phyloP scores from a whole-genome alignment of 2,888 invertebrate genomes.

The Morpho deidamia region DNA sequence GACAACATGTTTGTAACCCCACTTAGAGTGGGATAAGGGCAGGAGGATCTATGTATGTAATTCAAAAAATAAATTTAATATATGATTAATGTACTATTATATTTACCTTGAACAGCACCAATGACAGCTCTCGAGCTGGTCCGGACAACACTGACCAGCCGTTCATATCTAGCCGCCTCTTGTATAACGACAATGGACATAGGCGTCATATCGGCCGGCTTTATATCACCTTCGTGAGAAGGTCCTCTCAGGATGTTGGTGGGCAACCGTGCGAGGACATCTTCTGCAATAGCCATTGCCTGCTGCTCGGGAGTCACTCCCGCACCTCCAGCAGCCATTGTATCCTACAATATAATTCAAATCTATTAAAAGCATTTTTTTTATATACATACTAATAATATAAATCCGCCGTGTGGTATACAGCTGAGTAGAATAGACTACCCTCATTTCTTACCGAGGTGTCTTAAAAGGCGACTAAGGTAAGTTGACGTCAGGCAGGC shows the following conservation, averaged over 20 bases:
- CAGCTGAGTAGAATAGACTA: too few relatives aligned
- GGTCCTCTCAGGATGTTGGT: constrained; percentile 81
- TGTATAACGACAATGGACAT: constrained; percentile 96
- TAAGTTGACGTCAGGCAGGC: too few relatives aligned
- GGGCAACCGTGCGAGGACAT: constrained; percentile 88
- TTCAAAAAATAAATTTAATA: too few relatives aligned
- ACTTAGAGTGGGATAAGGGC: too few relatives aligned
- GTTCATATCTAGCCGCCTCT: constrained; percentile 89
- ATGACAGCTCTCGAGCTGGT: constrained; percentile 86
- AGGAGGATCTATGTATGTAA: too few relatives aligned
- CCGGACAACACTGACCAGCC: constrained; percentile 85
- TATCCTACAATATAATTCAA: constrained; percentile 68
- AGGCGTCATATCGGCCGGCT: constrained; percentile 87
- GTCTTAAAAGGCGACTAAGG: too few relatives aligned
- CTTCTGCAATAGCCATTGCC: constrained; percentile 87
- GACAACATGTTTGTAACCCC: too few relatives aligned
- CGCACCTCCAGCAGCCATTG: constrained; percentile 77
- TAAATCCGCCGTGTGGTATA: too few relatives aligned
- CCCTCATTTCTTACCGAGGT: too few relatives aligned
- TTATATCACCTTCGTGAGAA: constrained; percentile 84
- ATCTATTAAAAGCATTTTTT: too few relatives aligned
- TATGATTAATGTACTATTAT: neutral
- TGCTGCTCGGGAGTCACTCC: constrained; percentile 87
- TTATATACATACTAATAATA: too few relatives aligned
- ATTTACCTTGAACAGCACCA: constrained; percentile 92